Conservation (phyloP, 1,140 invertebrate genomes). For the Papilio machaon region DNA sequence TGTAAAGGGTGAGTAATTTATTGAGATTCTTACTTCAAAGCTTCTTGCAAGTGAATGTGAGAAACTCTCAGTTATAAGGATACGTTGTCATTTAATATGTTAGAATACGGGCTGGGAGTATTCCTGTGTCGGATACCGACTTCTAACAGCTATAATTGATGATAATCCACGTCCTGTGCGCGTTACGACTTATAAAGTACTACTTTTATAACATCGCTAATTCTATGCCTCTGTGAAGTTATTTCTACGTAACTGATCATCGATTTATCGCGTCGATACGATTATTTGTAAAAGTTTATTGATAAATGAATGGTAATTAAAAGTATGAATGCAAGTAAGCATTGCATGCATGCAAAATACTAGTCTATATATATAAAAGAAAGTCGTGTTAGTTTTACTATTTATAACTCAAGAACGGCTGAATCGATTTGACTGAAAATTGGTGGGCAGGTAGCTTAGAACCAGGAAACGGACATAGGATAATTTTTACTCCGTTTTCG, state of each 20-base stretch:
- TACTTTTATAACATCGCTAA: constrained; percentile 12
- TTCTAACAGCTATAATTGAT: constrained; percentile 19
- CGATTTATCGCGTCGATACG: constrained; percentile 12
- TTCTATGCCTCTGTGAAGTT: constrained; percentile 1
- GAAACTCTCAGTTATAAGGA: neutral
- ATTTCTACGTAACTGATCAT: constrained; percentile 5
- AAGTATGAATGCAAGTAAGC: neutral
- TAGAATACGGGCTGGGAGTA: neutral
- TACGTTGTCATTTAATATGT: constrained; percentile 3
- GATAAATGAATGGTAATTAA: neutral
- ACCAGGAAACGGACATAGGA: no score
- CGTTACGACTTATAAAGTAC: neutral
- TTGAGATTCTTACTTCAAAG: constrained; percentile 3
- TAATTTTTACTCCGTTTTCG: no score
- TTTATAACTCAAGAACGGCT: no score
- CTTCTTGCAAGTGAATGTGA: neutral
- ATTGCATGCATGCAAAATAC: no score
- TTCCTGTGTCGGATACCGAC: constrained; percentile 19
- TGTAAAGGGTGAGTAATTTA: neutral
- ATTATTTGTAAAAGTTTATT: neutral
- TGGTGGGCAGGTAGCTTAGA: no score
- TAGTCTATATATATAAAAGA: no score
- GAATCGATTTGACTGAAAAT: no score
- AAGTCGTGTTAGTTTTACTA: no score
- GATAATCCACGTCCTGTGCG: constrained; percentile 30